Percentiles rank a stretch among this genome's conserved stretches.
Evolutionary conservation across 1,140 invertebrate species (phyloP).

Genomic region (Zaprionus nigranus): DNA sequence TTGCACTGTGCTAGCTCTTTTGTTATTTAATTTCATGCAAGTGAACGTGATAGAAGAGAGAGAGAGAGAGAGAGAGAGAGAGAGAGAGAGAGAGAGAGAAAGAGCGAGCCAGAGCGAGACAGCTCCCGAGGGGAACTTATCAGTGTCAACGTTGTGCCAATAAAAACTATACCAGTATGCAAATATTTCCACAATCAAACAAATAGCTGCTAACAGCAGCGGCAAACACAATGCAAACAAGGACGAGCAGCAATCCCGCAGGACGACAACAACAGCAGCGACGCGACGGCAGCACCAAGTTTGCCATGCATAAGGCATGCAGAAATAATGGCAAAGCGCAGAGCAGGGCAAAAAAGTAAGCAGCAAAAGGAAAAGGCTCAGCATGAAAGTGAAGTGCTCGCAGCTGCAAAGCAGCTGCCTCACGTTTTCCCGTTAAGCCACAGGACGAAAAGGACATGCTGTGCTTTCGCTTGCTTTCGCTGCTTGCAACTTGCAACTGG

Average conservation of each 20-base stretch:
- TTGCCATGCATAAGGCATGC: constrained; percentile 49
- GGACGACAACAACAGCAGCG: constrained; percentile 34
- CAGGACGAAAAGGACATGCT: constrained; percentile 60
- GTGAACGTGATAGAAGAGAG: constrained; percentile 12
- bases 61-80: background rate
- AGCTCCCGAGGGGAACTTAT: constrained; percentile 72
- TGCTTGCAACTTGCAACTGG: constrained; percentile 8
- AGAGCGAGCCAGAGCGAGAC: constrained; percentile 11
- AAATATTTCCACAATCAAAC: constrained; percentile 81
- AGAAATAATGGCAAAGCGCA: constrained; percentile 44
- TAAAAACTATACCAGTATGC: constrained; percentile 80
- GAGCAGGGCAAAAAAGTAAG: constrained; percentile 20
- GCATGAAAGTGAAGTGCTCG: constrained; percentile 45
- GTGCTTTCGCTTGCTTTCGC: constrained; percentile 39
- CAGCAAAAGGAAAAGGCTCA: constrained; percentile 30
- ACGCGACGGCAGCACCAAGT: constrained; percentile 12
- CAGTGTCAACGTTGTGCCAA: constrained; percentile 82
- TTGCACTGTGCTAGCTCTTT: constrained; percentile 5
- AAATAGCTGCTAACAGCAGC: constrained; percentile 68
- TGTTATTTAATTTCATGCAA: constrained; percentile 69
- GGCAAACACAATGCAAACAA: constrained; percentile 59
- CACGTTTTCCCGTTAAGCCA: constrained; percentile 71
- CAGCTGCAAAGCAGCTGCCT: constrained; percentile 62
- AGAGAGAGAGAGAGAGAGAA: constrained; percentile 9
- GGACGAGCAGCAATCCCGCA: constrained; percentile 50